Conservation (phyloP, 1,140 invertebrate species). For the Ostrea edulis region DNA sequence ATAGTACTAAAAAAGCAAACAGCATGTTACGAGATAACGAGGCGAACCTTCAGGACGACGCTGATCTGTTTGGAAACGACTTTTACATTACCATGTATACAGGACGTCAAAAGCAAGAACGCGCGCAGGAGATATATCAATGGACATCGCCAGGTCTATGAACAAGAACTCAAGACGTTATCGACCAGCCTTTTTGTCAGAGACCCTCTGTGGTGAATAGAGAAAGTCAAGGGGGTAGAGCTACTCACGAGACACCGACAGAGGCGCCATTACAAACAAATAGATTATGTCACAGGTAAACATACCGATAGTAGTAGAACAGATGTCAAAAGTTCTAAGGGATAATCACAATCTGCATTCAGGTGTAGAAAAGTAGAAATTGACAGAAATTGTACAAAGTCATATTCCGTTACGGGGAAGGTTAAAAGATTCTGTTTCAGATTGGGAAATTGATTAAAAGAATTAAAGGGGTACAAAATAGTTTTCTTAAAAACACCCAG, state of each 20-base stretch:
- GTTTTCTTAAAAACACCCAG: neutral
- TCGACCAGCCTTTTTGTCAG: neutral
- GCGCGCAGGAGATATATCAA: neutral
- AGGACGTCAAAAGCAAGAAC: slow-evolving; percentile 5
- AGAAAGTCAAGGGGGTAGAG: neutral
- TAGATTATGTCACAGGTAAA: neutral
- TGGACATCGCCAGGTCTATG: neutral
- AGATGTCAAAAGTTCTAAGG: slow-evolving; percentile 1
- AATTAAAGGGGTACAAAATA: slow-evolving; percentile 24
- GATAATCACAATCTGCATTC: slow-evolving; percentile 36
- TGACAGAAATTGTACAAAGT: slow-evolving; percentile 24
- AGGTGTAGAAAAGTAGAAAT: neutral
- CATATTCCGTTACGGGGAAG: slow-evolving; percentile 13
- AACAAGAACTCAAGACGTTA: neutral
- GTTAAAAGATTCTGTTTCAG: neutral
- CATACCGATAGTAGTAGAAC: slow-evolving; percentile 37
- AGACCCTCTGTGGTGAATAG: neutral
- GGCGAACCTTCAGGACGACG: neutral
- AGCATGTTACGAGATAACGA: neutral
- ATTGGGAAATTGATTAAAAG: slow-evolving; percentile 3
- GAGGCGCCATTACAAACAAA: slow-evolving; percentile 11
- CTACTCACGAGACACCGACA: neutral
- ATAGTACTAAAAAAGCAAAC: slow-evolving; percentile 36
- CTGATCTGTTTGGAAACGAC: slow-evolving; percentile 11
- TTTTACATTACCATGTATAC: neutral